Evolutionary conservation across 2,888 invertebrate genomes (phyloP), one percentile per base, ranked within the genome.

Genomic region (Cheilosia urbana): DNA sequence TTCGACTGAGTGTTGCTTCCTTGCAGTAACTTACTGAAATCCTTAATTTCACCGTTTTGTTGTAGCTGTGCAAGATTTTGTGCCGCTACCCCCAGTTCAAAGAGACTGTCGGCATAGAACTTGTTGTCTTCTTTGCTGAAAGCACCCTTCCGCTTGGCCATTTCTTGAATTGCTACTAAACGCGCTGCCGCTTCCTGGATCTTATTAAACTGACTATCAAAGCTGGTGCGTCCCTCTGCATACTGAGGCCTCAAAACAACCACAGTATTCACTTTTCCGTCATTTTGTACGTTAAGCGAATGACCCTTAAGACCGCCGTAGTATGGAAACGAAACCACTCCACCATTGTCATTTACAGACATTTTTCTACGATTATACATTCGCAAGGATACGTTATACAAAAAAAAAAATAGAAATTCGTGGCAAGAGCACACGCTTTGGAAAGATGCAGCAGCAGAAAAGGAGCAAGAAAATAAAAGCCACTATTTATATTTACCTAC

Each of bases 241-340:
- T 71, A 42, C 40, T 71, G 68, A 34, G 87, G 87, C 30, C 87
- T 68, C 4, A 71, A n/a, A 30, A 65, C 47, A 30, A 75, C 69
- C 6, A 69, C 45, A 34, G 87, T 88, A 5, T 88, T 82, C 4
- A 88, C 77, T 7, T 91, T 90, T 24, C 89, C 88, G 90, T 87
- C 75, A 60, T 73, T 62, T 53, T 88, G 89, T 63, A 91, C 66
- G 69, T 90, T 89, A 42, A 95, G 91, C 71, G 94, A 94, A 91
- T 96, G 95, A 0, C 96, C 96, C 89, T 94, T 95, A 2, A 94
- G 95, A 37, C 96, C 96, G 1, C 96, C 96, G 89, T 96, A 96
- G 91, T 95, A 96, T 15, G 95, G 95, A 49, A 95, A 87, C 19
- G 87, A 80, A n/a, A 89, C 87, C 55, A 80, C 69, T 49, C 68